These are phyloP conservation scores for Troides oblongomaculatus DNA, from an alignment of 2,888 invertebrate species.

Conservation along the genomic window DNA sequence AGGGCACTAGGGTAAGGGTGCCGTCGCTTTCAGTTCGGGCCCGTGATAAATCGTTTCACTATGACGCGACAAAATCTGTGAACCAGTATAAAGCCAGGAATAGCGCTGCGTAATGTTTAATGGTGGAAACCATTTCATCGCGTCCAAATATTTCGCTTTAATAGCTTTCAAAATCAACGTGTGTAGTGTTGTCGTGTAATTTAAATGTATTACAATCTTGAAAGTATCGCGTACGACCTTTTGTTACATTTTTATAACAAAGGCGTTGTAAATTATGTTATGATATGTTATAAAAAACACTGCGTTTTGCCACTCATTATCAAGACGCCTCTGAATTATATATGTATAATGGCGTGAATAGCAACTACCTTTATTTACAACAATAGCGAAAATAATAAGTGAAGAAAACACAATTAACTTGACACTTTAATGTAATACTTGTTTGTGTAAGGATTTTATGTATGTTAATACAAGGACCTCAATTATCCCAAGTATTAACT, in stretches of 20 bases:
- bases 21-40: conserved; percentile 38
- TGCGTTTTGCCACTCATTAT: background rate
- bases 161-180: conserved; percentile 21
- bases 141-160: conserved; percentile 20
- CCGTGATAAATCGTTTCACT: conserved; percentile 58
- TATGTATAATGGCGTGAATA: background rate
- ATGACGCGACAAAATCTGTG: conserved; percentile 60
- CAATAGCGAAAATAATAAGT: background rate
- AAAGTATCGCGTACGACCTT: too few species aligned
- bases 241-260: too few species aligned
- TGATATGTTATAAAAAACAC: too few species aligned
- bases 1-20: conserved; percentile 53
- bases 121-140: conserved; percentile 17
- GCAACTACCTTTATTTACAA: background rate
- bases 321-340: background rate
- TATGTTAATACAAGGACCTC: too few species aligned
- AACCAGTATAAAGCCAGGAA: conserved; percentile 29
- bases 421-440: background rate
- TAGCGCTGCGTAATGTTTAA: conserved; percentile 27
- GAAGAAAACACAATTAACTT: background rate
- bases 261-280: too few species aligned
- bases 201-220: conserved; percentile 6
- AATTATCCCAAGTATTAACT: background rate
- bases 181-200: conserved; percentile 15
- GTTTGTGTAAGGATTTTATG: too few species aligned